These are phyloP conservation scores for Hipposideros larvatus DNA, from an alignment of 2,797 vertebrate species.

Conservation along the genomic window DNA sequence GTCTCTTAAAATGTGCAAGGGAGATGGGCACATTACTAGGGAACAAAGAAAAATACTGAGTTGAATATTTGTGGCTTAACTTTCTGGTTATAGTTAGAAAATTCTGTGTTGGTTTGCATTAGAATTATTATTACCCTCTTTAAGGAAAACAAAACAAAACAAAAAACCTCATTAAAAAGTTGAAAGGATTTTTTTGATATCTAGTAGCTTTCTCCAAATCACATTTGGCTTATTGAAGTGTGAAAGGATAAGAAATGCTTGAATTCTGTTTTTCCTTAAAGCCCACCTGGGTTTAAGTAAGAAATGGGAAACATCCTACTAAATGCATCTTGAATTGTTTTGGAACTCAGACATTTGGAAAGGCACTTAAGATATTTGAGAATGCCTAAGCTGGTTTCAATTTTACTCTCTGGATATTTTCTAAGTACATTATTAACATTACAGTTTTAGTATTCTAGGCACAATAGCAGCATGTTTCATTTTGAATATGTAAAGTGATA, in stretches of 20 bases:
- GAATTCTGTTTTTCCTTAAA: constrained; percentile 61
- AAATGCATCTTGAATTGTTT: background rate
- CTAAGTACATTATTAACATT: background rate
- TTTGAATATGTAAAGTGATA: background rate
- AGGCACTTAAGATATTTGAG: constrained; percentile 14
- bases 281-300: constrained; percentile 31
- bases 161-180: background rate
- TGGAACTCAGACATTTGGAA: background rate
- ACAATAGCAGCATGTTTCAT: background rate
- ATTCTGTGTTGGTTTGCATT: constrained; percentile 44
- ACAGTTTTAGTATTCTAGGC: background rate
- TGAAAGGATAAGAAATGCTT: constrained; percentile 28
- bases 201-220: background rate
- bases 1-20: background rate
- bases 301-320: constrained; percentile 4
- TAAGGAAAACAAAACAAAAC: background rate
- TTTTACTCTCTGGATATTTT: background rate
- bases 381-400: background rate
- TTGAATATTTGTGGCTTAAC: background rate
- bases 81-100: constrained; percentile 30
- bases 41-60: background rate
- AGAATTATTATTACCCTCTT: constrained; percentile 33
- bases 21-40: background rate
- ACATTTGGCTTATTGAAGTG: background rate
- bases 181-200: constrained; percentile 28